Base-by-base conservation (phyloP, 2,797 vertebrate species). In the Poecilia picta region DNA sequence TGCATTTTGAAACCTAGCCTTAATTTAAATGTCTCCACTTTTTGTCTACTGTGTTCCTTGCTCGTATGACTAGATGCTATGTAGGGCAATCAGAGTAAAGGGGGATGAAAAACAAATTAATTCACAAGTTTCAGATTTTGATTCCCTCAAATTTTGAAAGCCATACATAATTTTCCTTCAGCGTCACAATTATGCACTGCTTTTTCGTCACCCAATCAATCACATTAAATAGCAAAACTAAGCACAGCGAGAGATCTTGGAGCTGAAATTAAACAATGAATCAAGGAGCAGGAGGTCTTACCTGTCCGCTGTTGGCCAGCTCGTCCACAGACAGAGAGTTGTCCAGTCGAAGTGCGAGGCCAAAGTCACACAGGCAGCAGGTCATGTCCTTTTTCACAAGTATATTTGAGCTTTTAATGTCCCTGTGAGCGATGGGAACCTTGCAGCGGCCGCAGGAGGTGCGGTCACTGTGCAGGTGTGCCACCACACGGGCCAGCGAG, bases 341-440 rank as follows among this genome's bases (percentile, higher is more conserved):
- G 89, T 99, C 97, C 83, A 99, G 94, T 53, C 97, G 95, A 45
- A 99, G 93, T 0, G 97, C 98, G 0, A 99, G 96, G 45, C 98
- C 98, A 47, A 99, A 99, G 96, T 99, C 98, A 81, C 98, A 99
- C 36, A 99, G 95, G 83, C 97, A 98, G 93, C 98, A 99, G 68
- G 96, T 97, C 84, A 98, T 94, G 89, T 99, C 97, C 0, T 94
- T 96, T 91, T 98, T 99, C 79, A 99, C 97, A 0, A 99, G 94
- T 80, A 99, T 97, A 80, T 99, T 99, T 89, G 97, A 97, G 91
- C 98, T 99, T 94, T 99, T 99, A 72, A 99, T 96, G 94, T 99
- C 98, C 79, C 98, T 94, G 92, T 99, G 98, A 2, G 97, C 97
- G 0, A 99, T 97, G 18, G 98, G 95, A 39, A 97, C 96, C 92